A percentile compares a stretch with the other conserved stretches of the same genome.
Conservation (phyloP, 2,797 vertebrate species). For the Halcyon smyrnensis region DNA sequence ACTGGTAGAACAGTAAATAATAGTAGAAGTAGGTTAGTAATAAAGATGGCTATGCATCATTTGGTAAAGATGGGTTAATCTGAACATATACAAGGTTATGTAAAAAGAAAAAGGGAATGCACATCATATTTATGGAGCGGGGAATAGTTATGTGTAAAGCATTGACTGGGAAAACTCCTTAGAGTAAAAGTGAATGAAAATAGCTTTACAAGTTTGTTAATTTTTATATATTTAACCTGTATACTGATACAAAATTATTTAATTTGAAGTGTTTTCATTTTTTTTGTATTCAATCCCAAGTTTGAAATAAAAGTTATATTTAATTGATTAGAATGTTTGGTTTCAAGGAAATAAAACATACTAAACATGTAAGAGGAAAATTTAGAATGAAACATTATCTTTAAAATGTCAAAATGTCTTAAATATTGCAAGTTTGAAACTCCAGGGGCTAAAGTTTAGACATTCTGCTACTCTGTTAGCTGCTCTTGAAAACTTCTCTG, state of each 20-base stretch:
- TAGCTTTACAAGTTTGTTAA: neutral
- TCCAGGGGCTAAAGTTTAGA: neutral
- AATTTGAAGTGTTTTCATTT: neutral
- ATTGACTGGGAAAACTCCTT: neutral
- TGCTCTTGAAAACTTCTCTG: neutral
- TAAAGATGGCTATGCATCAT: accelerated
- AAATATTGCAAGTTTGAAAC: neutral
- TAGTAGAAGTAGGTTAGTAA: neutral
- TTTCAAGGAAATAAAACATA: neutral
- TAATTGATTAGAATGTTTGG: neutral
- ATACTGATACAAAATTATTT: neutral
- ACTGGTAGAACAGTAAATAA: neutral
- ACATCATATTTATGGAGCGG: neutral
- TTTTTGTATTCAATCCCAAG: neutral
- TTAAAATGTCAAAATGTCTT: neutral
- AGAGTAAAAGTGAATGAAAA: neutral
- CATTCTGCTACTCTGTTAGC: neutral
- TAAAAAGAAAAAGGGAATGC: neutral
- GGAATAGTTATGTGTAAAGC: neutral
- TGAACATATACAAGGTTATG: neutral
- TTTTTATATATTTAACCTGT: neutral
- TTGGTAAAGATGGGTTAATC: conserved; percentile 28
- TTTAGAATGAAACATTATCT: neutral
- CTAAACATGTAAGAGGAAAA: neutral
- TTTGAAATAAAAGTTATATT: neutral